Evolutionary conservation across 2,888 invertebrate species (phyloP), one percentile per base, ranked within the genome.

Genomic region (Lithophane socia): DNA sequence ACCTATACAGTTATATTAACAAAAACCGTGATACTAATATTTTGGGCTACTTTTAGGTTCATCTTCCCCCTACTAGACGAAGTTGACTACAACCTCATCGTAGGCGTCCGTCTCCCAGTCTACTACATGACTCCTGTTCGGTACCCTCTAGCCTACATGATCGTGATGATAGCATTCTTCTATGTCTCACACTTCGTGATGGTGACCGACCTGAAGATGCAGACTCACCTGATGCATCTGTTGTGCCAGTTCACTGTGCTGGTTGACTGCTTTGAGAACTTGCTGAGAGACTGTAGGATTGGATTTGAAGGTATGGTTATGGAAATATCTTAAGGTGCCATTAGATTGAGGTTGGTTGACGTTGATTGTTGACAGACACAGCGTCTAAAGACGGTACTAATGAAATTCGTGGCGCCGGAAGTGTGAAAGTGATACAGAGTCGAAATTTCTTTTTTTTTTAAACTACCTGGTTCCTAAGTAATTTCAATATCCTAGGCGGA

Each of bases 191-290:
- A 93, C 66, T 94, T 94, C 73, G 94, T 96, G 52, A 95, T 96
- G 94, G 89, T 93, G 10, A 95, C 93, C 0, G 95, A 95, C 64
- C 83, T 95, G 2, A 92, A 92, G 2, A 92, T 94, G 91, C 95
- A 95, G 78, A 92, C 93, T 0, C 92, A 95, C 83, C 87, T 96
- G 24, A 91, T 95, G 79, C 93, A 95, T 60, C 73, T 95, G 24
- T 87, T 95, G n/a, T 96, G 95, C 61, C 95, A 96, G 83, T 93
- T 93, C 65, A 86, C 89, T 0, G 92, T 96, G 0, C 91, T 96
- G 0, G 89, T 88, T 0, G 93, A 96, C 77, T 95, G 95, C 84
- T 95, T 96, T 65, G 90, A 91, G 74, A 94, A 94, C 73, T 89
- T 95, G 47, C 37, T 94, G 37, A 80, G 47, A 0, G 95, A 96